These are phyloP conservation scores for Branchipolynoe longqiensis DNA, from an alignment of 2,888 invertebrate genomes.

Conservation along the genomic window DNA sequence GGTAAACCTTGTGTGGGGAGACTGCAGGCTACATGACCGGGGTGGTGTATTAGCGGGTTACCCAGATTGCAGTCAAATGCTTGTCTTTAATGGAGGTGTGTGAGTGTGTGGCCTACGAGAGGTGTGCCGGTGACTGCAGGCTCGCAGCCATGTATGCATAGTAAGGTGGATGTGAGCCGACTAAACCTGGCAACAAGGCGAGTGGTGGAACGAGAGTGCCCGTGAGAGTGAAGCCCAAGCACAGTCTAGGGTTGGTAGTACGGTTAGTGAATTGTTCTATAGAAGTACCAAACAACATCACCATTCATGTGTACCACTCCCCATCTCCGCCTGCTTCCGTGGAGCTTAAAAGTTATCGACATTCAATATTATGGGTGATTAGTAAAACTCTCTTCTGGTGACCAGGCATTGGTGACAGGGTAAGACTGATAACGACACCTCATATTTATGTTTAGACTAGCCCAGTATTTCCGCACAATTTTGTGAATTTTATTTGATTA, in stretches of 20 bases:
- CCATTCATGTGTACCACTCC: conserved; percentile 55
- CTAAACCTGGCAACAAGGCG: conserved; percentile 35
- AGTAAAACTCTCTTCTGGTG: conserved; percentile 47
- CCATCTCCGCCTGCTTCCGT: not conserved
- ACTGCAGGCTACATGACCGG: not conserved
- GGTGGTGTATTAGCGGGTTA: not conserved
- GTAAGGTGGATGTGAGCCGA: conserved; percentile 30
- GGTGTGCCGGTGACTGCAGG: not conserved
- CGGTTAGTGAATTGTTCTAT: conserved; percentile 47
- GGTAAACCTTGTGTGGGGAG: conserved; percentile 52
- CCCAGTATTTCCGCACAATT: no score
- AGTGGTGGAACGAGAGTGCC: conserved; percentile 40
- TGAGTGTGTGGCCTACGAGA: not conserved
- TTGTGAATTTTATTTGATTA: no score
- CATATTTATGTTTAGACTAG: no score
- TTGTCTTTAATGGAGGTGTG: conserved; percentile 2
- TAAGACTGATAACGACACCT: no score
- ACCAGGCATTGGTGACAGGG: not conserved
- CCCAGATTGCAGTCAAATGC: not conserved
- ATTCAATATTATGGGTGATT: conserved; percentile 43
- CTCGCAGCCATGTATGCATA: not conserved
- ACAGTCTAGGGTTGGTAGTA: conserved; percentile 54
- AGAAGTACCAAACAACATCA: conserved; percentile 55
- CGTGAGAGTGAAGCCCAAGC: conserved; percentile 50
- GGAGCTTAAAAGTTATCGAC: conserved; percentile 15